phyloP scores from a whole-genome alignment of 2,888 invertebrate genomes.

The Tinea trinotella region DNA sequence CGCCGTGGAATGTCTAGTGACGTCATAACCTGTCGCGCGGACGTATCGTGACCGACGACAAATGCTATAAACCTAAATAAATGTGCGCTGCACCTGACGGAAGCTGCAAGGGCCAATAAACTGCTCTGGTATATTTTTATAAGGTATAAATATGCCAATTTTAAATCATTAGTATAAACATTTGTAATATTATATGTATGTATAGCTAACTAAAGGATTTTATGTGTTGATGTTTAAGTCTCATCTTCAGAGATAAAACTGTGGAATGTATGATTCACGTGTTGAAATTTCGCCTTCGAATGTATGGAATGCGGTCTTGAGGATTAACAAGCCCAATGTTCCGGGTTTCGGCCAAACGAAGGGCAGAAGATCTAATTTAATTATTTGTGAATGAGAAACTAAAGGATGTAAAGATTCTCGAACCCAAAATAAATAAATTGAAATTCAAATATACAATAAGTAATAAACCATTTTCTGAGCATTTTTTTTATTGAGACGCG shows the following conservation, averaged over 20 bases:
- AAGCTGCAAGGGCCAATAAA: constrained; percentile 1
- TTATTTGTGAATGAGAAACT: constrained; percentile 1
- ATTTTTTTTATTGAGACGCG: too few relatives aligned
- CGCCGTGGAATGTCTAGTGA: constrained; percentile 51
- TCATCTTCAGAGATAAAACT: constrained; percentile 1
- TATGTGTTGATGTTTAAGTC: background rate
- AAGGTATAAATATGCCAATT: background rate
- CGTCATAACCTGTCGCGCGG: constrained; percentile 33
- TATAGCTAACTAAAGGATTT: background rate
- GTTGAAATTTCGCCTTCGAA: background rate
- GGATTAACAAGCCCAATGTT: constrained; percentile 8
- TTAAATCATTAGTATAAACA: background rate
- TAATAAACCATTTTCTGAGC: too few relatives aligned
- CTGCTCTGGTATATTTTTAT: background rate
- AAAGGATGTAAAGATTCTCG: background rate
- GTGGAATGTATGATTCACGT: constrained; percentile 12
- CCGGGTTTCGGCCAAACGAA: constrained; percentile 11
- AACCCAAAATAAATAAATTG: background rate
- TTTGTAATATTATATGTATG: background rate
- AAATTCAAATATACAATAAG: too few relatives aligned
- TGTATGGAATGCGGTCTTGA: constrained; percentile 12
- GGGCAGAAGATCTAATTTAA: constrained; percentile 2
- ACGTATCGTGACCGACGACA: background rate
- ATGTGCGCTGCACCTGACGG: constrained; percentile 2
- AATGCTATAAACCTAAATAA: constrained; percentile 1